phyloP scores from a whole-genome alignment of 2,113 vertebrate genomes.

The Leptobrachium ailaonicum region DNA sequence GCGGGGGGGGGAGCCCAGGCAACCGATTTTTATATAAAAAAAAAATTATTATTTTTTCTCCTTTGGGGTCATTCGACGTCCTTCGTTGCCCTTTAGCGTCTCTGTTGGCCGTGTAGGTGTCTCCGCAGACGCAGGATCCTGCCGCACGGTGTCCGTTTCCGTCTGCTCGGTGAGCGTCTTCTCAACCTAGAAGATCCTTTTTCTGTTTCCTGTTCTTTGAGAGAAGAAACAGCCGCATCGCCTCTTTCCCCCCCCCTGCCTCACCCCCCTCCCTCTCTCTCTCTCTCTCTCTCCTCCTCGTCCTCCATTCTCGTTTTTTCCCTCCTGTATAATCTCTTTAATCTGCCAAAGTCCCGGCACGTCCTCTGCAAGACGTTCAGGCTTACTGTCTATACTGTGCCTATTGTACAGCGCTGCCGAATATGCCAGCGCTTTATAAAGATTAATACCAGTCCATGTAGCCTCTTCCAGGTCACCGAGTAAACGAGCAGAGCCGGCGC shows the following conservation, averaged over 20 bases:
- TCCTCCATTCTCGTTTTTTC: neutral
- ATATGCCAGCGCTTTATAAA: too few species aligned
- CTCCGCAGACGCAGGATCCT: neutral
- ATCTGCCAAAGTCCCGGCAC: constrained; percentile 29
- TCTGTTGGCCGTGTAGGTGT: neutral
- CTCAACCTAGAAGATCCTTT: neutral
- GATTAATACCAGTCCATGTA: neutral
- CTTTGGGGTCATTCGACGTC: neutral
- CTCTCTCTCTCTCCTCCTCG: neutral
- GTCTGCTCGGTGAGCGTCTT: neutral
- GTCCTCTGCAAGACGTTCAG: neutral
- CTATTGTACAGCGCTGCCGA: too few species aligned
- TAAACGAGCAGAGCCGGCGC: too few species aligned
- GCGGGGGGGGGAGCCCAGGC: too few species aligned
- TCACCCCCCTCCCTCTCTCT: neutral
- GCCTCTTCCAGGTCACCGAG: constrained; percentile 17
- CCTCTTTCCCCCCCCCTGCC: neutral
- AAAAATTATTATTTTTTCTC: neutral
- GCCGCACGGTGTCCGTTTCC: neutral
- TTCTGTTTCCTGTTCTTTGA: constrained; percentile 25
- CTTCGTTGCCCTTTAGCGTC: neutral
- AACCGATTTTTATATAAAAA: too few species aligned
- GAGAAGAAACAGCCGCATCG: constrained; percentile 21
- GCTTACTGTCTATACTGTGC: too few species aligned
- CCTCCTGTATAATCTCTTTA: constrained; percentile 29